These are phyloP conservation scores for Lipotes vexillifer DNA, from an alignment of 2,113 vertebrate genomes.

Conservation along the genomic window DNA sequence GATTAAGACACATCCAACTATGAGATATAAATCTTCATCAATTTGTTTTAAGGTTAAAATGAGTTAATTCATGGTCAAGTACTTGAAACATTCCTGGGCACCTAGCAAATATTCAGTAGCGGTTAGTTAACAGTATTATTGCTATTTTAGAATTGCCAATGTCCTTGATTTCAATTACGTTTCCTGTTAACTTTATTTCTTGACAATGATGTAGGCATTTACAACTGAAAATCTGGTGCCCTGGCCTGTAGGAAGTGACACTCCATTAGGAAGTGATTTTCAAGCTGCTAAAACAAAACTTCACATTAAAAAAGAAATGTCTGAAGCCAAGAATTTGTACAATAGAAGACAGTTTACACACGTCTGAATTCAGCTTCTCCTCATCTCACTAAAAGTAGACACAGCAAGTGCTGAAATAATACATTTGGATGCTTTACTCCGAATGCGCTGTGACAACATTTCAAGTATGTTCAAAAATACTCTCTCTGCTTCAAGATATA, in stretches of 20 bases:
- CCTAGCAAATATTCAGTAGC: not conserved
- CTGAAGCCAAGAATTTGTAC: constrained; percentile 1
- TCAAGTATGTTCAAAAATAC: constrained; percentile 32
- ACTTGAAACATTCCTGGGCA: not conserved
- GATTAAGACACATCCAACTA: not conserved
- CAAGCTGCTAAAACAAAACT: not conserved
- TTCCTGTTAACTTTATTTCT: not conserved
- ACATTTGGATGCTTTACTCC: not conserved
- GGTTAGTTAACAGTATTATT: not conserved
- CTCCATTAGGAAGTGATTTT: not conserved
- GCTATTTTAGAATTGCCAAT: not conserved
- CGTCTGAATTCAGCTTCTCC: not conserved
- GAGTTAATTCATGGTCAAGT: not conserved
- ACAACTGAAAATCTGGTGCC: not conserved
- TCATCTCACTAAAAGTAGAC: constrained; percentile 27
- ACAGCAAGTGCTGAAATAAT: not conserved
- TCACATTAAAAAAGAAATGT: not conserved
- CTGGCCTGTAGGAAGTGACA: not conserved
- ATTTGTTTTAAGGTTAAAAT: not conserved
- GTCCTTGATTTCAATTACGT: not conserved
- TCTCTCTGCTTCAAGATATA: constrained; percentile 13
- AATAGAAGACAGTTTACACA: not conserved
- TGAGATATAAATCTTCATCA: not conserved
- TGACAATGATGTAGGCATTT: not conserved
- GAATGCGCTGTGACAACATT: not conserved